phyloP scores from a whole-genome alignment of 2,888 invertebrate species.

The Yponomeuta cagnagella region DNA sequence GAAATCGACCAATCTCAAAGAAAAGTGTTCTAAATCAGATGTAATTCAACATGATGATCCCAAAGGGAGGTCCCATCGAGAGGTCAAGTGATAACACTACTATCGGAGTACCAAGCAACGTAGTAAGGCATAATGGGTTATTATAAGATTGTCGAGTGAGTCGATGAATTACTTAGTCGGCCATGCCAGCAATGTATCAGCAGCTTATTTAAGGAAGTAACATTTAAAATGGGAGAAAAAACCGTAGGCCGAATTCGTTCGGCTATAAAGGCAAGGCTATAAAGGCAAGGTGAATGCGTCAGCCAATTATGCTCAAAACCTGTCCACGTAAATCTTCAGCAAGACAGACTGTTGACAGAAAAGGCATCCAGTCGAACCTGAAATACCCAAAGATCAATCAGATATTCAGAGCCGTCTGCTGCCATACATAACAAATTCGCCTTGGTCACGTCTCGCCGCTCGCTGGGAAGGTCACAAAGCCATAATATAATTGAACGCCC shows the following conservation, averaged over 20 bases:
- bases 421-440: conserved; percentile 3
- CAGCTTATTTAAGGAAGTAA: background rate
- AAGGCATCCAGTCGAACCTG: background rate
- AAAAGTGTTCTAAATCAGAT: too few relatives aligned
- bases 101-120: background rate
- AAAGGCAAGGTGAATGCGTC: conserved; percentile 3
- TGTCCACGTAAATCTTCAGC: background rate
- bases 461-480: background rate
- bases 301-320: background rate
- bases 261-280: background rate
- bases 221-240: conserved; percentile 2
- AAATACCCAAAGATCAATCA: background rate
- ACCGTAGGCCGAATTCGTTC: conserved; percentile 7
- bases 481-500: background rate
- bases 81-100: background rate
- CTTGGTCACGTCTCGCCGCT: conserved; percentile 3
- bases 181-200: background rate
- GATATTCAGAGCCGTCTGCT: background rate
- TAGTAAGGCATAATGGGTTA: background rate
- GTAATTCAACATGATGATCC: background rate
- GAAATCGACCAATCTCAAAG: too few relatives aligned
- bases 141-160: background rate
- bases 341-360: background rate
- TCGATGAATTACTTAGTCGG: background rate
- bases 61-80: background rate